Evolutionary conservation across 2,888 invertebrate species (phyloP), one percentile per base, ranked within the genome.

Genomic region (Eilema caniola): DNA sequence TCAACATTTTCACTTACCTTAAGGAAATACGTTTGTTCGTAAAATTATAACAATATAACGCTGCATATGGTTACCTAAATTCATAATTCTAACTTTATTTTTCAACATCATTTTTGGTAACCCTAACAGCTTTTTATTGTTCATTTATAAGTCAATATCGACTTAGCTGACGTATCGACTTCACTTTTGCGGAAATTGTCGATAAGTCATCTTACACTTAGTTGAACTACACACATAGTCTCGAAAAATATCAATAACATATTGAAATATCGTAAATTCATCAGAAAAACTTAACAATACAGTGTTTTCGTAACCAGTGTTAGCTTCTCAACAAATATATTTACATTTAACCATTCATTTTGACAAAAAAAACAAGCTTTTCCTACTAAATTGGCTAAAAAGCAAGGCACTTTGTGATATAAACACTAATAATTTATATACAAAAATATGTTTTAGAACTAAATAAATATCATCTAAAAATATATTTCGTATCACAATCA

Each of bases 381-480:
- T 82, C 69, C 77, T 82, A 82, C 73, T 80, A 77, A 76, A 81
- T 81, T 78, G 76, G 79, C 86, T 85, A 88, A 81, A 81, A 85
- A 89, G 86, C 88, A 90, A 92, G 90, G 90, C 90, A 92, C 90
- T 82, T 90, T 71, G 78, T 83, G 80, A 82, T 80, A 75, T 81
- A 80, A 53, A 79, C 69, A 33, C 33, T 78, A 78, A 82, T 83
- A 81, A 53, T 73, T 75, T 86, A 85, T 86, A 81, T 86, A 90
- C 85, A 89, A 88, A 88, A 83, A 82, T 72, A 80, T 80, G 77
- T 75, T 84, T 82, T 81, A 82, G 85, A 86, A 80, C 77, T 83
- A 82, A 82, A 90, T 89, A 90, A 90, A 92, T 89, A 90, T 88
- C 79, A 77, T 93, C 91, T 91, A 92, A 93, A 93, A 93, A 93